Evolutionary conservation across 2,113 vertebrate species (phyloP).

Genomic region (Larimichthys crocea): DNA sequence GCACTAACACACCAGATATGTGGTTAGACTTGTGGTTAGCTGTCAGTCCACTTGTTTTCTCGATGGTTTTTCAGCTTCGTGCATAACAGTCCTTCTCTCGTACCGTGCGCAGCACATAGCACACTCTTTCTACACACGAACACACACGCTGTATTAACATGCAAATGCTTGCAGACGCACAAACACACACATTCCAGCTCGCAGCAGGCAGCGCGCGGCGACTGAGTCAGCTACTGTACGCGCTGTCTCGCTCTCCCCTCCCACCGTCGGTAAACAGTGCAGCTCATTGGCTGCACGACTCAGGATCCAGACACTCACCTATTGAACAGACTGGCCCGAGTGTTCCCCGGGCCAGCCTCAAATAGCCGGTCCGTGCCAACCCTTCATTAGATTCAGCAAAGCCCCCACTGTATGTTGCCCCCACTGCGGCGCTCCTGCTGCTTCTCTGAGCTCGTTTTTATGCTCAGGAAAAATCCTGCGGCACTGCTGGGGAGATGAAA

Average conservation of each 20-base stretch:
- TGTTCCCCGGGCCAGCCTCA: constrained; percentile 69
- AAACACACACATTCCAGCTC: constrained; percentile 42
- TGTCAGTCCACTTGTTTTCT: constrained; percentile 12
- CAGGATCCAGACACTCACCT: constrained; percentile 72
- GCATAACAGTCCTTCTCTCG: background rate
- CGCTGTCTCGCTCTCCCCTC: constrained; percentile 40
- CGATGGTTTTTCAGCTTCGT: constrained; percentile 23
- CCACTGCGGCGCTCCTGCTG: constrained; percentile 51
- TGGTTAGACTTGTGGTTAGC: constrained; percentile 6
- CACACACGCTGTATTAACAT: constrained; percentile 19
- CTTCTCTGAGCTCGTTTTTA: constrained; percentile 59
- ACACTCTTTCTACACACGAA: background rate
- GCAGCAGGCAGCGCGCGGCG: constrained; percentile 29
- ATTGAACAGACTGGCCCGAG: constrained; percentile 66
- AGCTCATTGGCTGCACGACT: constrained; percentile 58
- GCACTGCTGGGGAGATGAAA: constrained; percentile 71
- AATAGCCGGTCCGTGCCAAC: constrained; percentile 70
- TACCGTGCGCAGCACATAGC: background rate
- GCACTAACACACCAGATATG: background rate
- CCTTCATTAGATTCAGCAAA: constrained; percentile 76
- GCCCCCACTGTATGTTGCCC: constrained; percentile 65
- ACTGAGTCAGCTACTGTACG: constrained; percentile 66
- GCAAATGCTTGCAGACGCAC: constrained; percentile 35
- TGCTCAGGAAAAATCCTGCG: constrained; percentile 65
- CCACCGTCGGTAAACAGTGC: constrained; percentile 62